These are phyloP conservation scores for Notarius quadriscutis DNA, from an alignment of 2,113 vertebrate genomes.

Conservation along the genomic window DNA sequence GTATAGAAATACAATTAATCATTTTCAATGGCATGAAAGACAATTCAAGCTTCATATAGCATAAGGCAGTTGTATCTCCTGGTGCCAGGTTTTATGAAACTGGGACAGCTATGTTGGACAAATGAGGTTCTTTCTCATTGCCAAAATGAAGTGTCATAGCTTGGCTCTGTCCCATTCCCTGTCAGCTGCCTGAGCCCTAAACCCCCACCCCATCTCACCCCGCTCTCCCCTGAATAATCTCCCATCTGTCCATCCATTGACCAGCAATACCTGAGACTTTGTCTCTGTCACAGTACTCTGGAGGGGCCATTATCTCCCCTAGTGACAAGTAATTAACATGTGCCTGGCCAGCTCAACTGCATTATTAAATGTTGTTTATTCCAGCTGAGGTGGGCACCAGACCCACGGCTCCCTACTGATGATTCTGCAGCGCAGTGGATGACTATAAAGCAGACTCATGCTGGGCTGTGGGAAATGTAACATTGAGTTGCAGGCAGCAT, in stretches of 20 bases:
- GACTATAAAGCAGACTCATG: slow-evolving; percentile 13
- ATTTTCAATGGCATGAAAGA: neutral
- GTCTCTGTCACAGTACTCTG: slow-evolving; percentile 15
- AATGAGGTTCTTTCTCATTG: slow-evolving; percentile 25
- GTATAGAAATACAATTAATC: neutral
- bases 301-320: slow-evolving; percentile 32
- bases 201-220: neutral
- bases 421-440: neutral
- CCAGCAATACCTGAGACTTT: slow-evolving; percentile 25
- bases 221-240: slow-evolving; percentile 39
- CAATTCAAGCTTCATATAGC: neutral
- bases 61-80: slow-evolving; percentile 1
- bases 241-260: slow-evolving; percentile 39
- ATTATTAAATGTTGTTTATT: slow-evolving; percentile 51
- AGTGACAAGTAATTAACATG: slow-evolving; percentile 47
- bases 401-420: slow-evolving; percentile 3
- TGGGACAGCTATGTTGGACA: slow-evolving; percentile 9
- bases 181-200: slow-evolving; percentile 38
- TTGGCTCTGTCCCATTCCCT: slow-evolving; percentile 14
- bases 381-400: neutral
- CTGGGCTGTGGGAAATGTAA: slow-evolving; percentile 7
- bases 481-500: slow-evolving; percentile 1
- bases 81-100: neutral
- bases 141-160: slow-evolving; percentile 38
- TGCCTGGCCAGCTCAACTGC: slow-evolving; percentile 34